Conservation (phyloP, 2,113 vertebrate species). For the Diphyllodes magnificus region DNA sequence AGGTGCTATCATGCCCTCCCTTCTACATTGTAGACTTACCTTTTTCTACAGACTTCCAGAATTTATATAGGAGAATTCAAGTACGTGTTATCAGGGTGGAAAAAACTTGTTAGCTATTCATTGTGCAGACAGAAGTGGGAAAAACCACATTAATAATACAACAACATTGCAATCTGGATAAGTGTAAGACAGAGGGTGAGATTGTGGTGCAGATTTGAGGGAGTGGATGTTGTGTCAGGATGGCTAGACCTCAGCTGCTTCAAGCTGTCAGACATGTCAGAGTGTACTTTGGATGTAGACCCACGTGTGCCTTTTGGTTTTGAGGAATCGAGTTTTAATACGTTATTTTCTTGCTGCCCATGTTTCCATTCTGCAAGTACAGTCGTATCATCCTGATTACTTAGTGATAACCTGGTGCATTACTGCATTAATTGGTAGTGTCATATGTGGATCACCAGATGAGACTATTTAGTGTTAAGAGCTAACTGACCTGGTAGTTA, state of each 20-base stretch:
- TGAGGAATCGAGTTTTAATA: not conserved
- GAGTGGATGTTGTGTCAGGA: not conserved
- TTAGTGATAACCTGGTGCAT: not conserved
- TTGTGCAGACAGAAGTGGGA: not conserved
- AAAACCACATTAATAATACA: not conserved
- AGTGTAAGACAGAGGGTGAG: not conserved
- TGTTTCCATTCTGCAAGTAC: not conserved
- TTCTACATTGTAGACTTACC: not conserved
- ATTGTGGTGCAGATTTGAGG: not conserved
- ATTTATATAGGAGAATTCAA: not conserved
- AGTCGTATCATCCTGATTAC: not conserved
- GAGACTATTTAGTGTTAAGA: not conserved
- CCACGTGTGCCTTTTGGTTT: not conserved
- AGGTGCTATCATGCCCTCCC: not conserved
- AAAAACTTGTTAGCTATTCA: not conserved
- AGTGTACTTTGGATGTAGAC: not conserved
- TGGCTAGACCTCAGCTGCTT: not conserved
- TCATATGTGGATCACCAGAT: not conserved
- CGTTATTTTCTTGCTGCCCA: not conserved
- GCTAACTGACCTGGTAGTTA: not conserved
- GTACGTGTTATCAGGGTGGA: fast-evolving
- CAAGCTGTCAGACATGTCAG: not conserved
- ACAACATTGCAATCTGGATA: fast-evolving
- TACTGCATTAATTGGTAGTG: not conserved
- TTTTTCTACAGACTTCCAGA: not conserved